phyloP scores from a whole-genome alignment of 2,888 invertebrate genomes.

The Pseudococcus viburni region DNA sequence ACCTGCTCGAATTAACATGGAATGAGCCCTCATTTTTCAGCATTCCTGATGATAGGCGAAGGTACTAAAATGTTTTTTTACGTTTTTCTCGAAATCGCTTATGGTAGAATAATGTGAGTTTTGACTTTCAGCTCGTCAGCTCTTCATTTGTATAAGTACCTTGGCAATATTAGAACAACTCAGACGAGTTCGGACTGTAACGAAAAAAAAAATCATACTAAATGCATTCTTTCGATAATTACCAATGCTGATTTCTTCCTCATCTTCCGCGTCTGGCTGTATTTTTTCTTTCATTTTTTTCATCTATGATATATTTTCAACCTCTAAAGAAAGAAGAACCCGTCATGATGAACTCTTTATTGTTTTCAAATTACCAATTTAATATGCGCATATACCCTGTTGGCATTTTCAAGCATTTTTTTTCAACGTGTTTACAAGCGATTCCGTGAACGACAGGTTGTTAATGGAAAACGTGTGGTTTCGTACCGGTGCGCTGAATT shows the following conservation, averaged over 20 bases:
- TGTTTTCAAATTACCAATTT: conserved; percentile 52
- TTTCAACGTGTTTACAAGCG: conserved; percentile 58
- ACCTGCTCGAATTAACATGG: too few species aligned
- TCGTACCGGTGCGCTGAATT: conserved; percentile 57
- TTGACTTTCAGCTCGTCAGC: too few species aligned
- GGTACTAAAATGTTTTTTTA: too few species aligned
- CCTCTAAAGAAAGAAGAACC: not conserved
- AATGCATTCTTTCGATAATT: conserved; percentile 16
- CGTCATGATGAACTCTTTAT: conserved; percentile 23
- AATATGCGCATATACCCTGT: conserved; percentile 34
- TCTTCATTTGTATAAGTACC: too few species aligned
- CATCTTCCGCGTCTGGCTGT: not conserved
- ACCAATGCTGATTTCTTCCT: conserved; percentile 4
- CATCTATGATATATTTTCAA: not conserved
- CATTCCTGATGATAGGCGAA: too few species aligned
- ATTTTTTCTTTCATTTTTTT: not conserved
- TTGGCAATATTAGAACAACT: too few species aligned
- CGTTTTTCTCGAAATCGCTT: too few species aligned
- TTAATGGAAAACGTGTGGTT: conserved; percentile 63
- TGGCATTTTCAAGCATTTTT: conserved; percentile 42
- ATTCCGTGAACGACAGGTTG: conserved; percentile 58
- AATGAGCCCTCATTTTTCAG: too few species aligned
- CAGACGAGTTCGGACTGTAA: not conserved
- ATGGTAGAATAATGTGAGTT: too few species aligned
- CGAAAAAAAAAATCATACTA: not conserved